Conservation (phyloP, 2,888 invertebrate genomes). For the Urechis unicinctus region DNA sequence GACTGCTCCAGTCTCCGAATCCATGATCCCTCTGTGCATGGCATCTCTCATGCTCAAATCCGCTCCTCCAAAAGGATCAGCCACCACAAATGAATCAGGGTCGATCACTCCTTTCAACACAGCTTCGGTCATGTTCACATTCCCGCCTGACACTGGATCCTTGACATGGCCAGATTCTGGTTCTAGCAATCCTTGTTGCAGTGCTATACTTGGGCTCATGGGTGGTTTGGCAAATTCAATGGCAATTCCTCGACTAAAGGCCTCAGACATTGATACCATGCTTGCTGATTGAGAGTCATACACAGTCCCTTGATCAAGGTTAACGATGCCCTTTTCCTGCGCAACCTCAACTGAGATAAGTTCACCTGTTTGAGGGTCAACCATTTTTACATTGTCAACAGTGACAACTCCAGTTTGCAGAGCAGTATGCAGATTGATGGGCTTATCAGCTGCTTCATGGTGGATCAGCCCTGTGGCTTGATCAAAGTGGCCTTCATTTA, state of each 20-base stretch:
- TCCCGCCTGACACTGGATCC: slow-evolving; percentile 30
- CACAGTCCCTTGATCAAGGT: slow-evolving; percentile 45
- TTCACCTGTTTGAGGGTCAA: slow-evolving; percentile 81
- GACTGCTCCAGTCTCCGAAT: slow-evolving; percentile 56
- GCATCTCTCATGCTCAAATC: slow-evolving; percentile 59
- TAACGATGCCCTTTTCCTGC: slow-evolving; percentile 61
- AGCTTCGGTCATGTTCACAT: slow-evolving; percentile 25
- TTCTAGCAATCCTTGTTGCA: not conserved
- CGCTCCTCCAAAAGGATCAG: slow-evolving; percentile 10
- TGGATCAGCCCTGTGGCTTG: slow-evolving; percentile 58
- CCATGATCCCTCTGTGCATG: slow-evolving; percentile 81
- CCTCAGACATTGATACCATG: not conserved
- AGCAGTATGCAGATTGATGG: slow-evolving; percentile 3
- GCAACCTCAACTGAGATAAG: slow-evolving; percentile 74
- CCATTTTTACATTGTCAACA: slow-evolving; percentile 47
- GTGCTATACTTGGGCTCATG: not conserved
- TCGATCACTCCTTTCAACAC: slow-evolving; percentile 39
- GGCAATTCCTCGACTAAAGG: not conserved
- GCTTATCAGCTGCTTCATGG: not conserved
- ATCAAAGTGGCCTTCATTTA: slow-evolving; percentile 74
- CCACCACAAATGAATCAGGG: slow-evolving; percentile 23
- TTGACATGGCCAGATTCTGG: slow-evolving; percentile 22
- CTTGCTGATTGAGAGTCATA: not conserved
- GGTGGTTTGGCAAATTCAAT: slow-evolving; percentile 1
- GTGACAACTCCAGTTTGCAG: not conserved